These are phyloP conservation scores for sheep (Ovis aries) DNA, from an alignment of 2,113 vertebrate species.

Conservation along the genomic window DNA sequence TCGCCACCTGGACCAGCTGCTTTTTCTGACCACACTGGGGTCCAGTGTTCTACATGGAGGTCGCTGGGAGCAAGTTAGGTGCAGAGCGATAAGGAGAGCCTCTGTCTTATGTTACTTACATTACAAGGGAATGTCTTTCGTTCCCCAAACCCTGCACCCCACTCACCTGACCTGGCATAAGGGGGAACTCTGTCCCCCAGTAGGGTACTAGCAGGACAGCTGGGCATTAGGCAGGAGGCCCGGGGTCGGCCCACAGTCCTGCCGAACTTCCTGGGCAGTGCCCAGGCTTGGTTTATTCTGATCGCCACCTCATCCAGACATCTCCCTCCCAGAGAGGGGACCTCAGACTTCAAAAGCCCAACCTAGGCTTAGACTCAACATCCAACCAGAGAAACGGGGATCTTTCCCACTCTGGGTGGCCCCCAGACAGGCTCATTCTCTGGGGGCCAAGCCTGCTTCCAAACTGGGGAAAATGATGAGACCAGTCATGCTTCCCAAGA, in stretches of 20 bases:
- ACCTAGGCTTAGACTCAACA: neutral
- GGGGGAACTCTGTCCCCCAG: neutral
- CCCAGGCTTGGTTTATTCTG: neutral
- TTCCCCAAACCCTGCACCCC: neutral
- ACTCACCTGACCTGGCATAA: neutral
- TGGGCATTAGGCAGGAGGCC: neutral
- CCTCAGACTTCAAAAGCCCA: neutral
- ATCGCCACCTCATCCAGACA: neutral
- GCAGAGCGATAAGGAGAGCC: rapidly evolving
- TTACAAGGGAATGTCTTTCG: neutral
- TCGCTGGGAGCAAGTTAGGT: neutral
- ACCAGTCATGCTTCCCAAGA: neutral
- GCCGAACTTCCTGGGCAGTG: neutral
- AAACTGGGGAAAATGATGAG: neutral
- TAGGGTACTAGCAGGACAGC: neutral
- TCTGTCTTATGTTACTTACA: neutral
- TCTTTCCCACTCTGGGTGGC: too few relatives aligned
- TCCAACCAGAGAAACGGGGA: rapidly evolving
- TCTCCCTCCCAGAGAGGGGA: neutral
- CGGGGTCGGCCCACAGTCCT: rapidly evolving
- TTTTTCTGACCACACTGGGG: neutral
- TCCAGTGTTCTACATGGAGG: rapidly evolving
- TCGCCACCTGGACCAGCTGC: neutral
- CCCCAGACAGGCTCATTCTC: neutral
- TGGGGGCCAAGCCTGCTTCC: neutral